phyloP scores from a whole-genome alignment of 2,113 vertebrate genomes.

The Cynopterus brachyotis region DNA sequence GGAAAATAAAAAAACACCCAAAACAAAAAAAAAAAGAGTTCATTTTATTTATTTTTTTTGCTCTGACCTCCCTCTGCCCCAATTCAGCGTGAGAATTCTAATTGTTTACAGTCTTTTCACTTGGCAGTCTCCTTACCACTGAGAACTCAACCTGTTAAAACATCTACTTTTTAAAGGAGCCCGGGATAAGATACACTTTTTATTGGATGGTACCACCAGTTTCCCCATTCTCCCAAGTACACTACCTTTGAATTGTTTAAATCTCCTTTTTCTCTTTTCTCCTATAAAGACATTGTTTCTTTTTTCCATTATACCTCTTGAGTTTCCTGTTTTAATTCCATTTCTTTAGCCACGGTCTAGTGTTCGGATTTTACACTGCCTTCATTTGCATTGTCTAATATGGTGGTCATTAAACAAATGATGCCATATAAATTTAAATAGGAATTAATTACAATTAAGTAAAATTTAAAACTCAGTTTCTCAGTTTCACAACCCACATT shows the following conservation, averaged over 20 bases:
- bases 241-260: slow-evolving; percentile 13
- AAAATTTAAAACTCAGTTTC: neutral
- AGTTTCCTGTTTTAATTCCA: neutral
- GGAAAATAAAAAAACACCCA: neutral
- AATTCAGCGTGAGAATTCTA: slow-evolving; percentile 19
- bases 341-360: neutral
- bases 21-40: neutral
- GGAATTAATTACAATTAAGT: neutral
- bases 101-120: slow-evolving; percentile 40
- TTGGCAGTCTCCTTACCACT: neutral
- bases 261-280: neutral
- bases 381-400: neutral
- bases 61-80: neutral
- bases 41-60: neutral
- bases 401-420: neutral
- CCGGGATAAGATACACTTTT: neutral
- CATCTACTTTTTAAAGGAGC: neutral
- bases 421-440: neutral
- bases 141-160: slow-evolving; percentile 7
- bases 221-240: neutral
- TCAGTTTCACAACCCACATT: neutral
- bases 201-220: neutral
- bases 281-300: neutral
- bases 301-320: neutral
- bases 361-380: neutral